phyloP scores from a whole-genome alignment of 2,113 vertebrate species.

The Cacatua alba region DNA sequence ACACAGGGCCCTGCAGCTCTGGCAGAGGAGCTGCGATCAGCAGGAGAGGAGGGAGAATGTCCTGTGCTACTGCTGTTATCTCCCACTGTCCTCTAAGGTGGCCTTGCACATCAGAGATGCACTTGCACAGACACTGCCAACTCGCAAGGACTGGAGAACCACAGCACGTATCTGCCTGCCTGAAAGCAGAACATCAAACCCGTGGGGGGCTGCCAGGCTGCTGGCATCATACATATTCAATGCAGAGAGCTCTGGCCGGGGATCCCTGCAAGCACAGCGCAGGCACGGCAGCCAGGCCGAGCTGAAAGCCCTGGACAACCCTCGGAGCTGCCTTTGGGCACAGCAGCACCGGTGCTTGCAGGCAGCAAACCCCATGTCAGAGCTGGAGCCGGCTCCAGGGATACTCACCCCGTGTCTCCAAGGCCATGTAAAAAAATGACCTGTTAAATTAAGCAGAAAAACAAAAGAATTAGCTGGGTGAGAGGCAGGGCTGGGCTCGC shows the following conservation, averaged over 20 bases:
- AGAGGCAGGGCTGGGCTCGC: not conserved
- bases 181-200: not conserved
- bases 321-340: not conserved
- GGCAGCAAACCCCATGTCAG: fast-evolving
- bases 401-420: slow-evolving; percentile 93
- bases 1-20: not conserved
- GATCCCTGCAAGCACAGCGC: not conserved
- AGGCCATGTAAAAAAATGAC: slow-evolving; percentile 98
- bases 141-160: not conserved
- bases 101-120: not conserved
- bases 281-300: not conserved
- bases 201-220: not conserved
- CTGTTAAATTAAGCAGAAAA: slow-evolving; percentile 72
- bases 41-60: not conserved
- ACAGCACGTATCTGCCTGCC: not conserved
- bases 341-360: fast-evolving
- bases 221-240: not conserved
- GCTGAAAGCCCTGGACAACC: not conserved
- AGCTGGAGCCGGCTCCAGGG: not conserved
- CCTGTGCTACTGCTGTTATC: not conserved
- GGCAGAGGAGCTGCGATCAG: not conserved
- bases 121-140: not conserved
- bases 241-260: not conserved
- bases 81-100: not conserved
- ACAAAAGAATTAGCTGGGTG: not conserved